Evolutionary conservation across 1,140 invertebrate genomes (phyloP), one percentile per base, ranked within the genome.

Genomic region (Linepithema humile): DNA sequence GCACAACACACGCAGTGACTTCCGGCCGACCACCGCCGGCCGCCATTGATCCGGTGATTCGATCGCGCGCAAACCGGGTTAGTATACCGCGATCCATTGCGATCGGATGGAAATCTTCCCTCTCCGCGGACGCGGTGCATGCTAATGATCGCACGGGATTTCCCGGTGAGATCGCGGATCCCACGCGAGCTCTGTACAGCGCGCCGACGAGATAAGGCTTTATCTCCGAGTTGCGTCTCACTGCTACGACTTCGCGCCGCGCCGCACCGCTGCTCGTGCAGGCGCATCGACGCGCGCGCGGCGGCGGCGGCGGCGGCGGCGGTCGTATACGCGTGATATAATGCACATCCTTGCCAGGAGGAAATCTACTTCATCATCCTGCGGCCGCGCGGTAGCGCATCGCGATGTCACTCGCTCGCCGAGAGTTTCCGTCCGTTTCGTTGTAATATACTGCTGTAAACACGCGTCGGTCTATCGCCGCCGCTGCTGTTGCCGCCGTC

Each of bases 281-380:
- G 80, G 53, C 70, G 78, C 48, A 65, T 65, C 59, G 74, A 35
- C 29, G 73, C 82, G 62, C 43, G 5, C 32, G n/a, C 43, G 43
- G 43, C 38, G n/a, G n/a, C n/a, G n/a, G n/a, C n/a, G n/a, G n/a
- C n/a, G n/a, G n/a, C n/a, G n/a, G 43, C 32, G 35, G n/a, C 43
- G 50, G 23, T 55, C 48, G 45, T 60, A 50, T 50, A 75, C 20
- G 38, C 40, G 55, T 80, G 64, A 70, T 53, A 72, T 78, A 86
- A 87, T 26, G 73, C 70, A 45, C 73, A 77, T 87, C 64, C 80
- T 40, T 67, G 32, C 40, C 40, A 64, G 38, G 9, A 32, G 74
- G 67, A 69, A 82, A 87, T 53, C 73, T 74, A 88, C 82, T 88
- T 85, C 69, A 80, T 88, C 82, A 87, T 87, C 55, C 82, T 40